These are phyloP conservation scores for Gastrophysa polygoni DNA, from an alignment of 2,888 invertebrate species.

Conservation along the genomic window DNA sequence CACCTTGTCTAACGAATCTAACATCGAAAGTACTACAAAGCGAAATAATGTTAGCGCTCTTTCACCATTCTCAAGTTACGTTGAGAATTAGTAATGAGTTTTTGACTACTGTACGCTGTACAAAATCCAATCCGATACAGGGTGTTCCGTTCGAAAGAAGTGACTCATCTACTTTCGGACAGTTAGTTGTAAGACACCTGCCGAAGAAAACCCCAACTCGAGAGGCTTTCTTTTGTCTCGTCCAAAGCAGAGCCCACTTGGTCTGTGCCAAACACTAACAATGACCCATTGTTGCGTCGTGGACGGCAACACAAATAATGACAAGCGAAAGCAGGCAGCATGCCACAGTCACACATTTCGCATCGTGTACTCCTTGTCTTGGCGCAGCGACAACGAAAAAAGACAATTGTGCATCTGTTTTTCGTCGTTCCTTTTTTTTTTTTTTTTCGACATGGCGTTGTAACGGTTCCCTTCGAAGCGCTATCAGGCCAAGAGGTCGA, in stretches of 20 bases:
- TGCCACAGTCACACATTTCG: neutral
- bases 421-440: neutral
- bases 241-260: neutral
- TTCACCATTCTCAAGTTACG: too few relatives aligned
- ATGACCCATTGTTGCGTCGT: conserved; percentile 18
- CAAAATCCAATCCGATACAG: too few relatives aligned
- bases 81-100: too few relatives aligned
- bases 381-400: neutral
- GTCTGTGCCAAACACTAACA: conserved; percentile 5
- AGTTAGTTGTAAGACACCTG: neutral
- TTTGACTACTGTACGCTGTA: too few relatives aligned
- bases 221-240: neutral
- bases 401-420: conserved; percentile 13
- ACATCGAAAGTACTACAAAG: too few relatives aligned
- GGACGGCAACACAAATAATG: conserved; percentile 3
- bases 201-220: too few relatives aligned
- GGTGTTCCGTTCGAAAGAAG: too few relatives aligned
- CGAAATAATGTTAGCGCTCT: too few relatives aligned
- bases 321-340: conserved; percentile 2
- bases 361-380: neutral
- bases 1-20: too few relatives aligned
- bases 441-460: conserved; percentile 2
- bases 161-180: too few relatives aligned
- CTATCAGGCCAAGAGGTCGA: conserved; percentile 4
- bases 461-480: conserved; percentile 19